Evolutionary conservation across 2,888 invertebrate genomes (phyloP), one percentile per base, ranked within the genome.

Genomic region (Scaptomyza tumidula): DNA sequence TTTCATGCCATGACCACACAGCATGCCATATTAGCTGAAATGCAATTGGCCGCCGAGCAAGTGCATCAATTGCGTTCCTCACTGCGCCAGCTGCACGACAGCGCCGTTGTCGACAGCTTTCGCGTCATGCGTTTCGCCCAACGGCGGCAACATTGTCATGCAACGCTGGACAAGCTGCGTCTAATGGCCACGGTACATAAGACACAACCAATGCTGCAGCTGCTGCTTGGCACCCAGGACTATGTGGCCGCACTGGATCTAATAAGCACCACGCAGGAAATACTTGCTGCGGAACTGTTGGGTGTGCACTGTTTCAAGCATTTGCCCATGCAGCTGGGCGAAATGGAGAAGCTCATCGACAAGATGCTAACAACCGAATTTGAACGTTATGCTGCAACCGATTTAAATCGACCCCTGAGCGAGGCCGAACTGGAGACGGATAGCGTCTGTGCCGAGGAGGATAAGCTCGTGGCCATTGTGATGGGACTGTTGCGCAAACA

Each of bases 1-100:
- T 99, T 99, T 91, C 97, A 98, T 92, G 99, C 99, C 0, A 99
- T 99, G 97, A 96, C 98, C 58, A 99, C 99, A 7, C 99, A 99
- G 92, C 98, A 99, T 91, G 96, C 97, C 31, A 96, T 99, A 53
- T 97, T 99, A 95, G 98, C 98, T 80, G 97, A 99, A 90, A 96
- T 99, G 94, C 95, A 95, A 1, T 94, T 95, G 89, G 97, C 98
- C 19, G 94, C 96, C 10, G 94, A 93, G 65, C 96, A 96, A 88
- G 96, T 98, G 33, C 94, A 95, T 88, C 93, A 93, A 49, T 93
- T 97, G 52, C 94, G 97, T 79, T 93, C 95, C 72, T 96, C 96
- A 89, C 95, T 98, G 61, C 94, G 95, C 74, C 93, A 94, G 81
- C 94, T 98, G 37, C 97, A 98, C 92, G 93, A 94, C 76, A 95